A percentile compares a stretch with the other conserved stretches of the same genome.
Conservation (phyloP, 2,888 invertebrate species). For the Acronicta leporina region DNA sequence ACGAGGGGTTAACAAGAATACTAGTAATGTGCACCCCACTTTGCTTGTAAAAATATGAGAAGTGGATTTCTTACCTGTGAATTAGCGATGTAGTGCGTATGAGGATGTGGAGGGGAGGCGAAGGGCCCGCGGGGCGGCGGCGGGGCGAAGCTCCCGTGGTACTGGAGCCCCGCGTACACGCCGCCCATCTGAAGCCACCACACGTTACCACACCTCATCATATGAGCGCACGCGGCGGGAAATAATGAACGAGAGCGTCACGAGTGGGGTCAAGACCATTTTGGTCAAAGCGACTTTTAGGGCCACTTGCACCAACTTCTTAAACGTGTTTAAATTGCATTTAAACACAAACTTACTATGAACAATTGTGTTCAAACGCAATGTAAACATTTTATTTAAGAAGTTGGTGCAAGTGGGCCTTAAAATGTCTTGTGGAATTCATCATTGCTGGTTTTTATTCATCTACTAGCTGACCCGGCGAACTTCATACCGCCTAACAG, state of each 20-base stretch:
- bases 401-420: no score
- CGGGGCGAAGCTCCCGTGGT: constrained; percentile 74
- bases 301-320: no score
- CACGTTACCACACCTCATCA: constrained; percentile 16
- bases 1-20: no score
- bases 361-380: no score
- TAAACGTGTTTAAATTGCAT: no score
- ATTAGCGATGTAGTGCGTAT: constrained; percentile 77
- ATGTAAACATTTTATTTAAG: no score
- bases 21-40: no score
- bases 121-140: constrained; percentile 78
- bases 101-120: constrained; percentile 79
- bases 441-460: not conserved
- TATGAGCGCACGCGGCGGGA: not conserved
- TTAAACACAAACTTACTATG: no score
- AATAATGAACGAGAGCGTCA: constrained; percentile 19
- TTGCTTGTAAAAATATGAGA: no score
- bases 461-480: no score
- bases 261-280: not conserved
- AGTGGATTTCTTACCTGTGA: constrained; percentile 78
- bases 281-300: not conserved
- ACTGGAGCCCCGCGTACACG: constrained; percentile 83
- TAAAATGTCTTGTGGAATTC: no score
- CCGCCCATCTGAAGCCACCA: constrained; percentile 77
- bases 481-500: no score